A percentile compares a stretch with the other conserved stretches of the same genome.
Conservation (phyloP, 2,797 vertebrate genomes). For the Pteropus rufus region DNA sequence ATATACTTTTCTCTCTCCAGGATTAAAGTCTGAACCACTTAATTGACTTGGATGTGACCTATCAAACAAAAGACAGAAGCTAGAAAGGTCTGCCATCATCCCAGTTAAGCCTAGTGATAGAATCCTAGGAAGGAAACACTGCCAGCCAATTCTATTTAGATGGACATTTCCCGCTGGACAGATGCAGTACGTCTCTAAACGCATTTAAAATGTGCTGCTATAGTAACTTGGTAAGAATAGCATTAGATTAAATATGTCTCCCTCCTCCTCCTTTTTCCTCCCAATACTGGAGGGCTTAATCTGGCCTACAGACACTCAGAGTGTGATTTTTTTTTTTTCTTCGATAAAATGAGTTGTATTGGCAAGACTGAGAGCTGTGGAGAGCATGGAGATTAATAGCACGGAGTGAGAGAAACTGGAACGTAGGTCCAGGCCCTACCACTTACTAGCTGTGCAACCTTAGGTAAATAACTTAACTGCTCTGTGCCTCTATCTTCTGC, state of each 20-base stretch:
- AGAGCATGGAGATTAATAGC: neutral
- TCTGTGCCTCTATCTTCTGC: neutral
- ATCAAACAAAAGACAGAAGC: neutral
- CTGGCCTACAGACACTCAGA: neutral
- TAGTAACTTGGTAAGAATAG: neutral
- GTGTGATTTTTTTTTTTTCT: neutral
- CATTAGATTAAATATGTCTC: neutral
- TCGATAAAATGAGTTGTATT: neutral
- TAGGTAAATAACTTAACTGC: neutral
- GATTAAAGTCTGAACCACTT: neutral
- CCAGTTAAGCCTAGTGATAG: neutral
- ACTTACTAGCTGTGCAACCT: neutral
- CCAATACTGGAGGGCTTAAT: neutral
- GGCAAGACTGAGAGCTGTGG: neutral
- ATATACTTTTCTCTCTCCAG: neutral
- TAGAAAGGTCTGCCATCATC: neutral
- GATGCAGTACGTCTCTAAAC: neutral
- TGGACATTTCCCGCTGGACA: neutral
- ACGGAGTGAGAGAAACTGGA: neutral
- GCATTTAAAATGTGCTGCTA: neutral
- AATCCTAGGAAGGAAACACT: neutral
- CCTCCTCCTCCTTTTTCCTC: neutral
- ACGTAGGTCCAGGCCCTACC: fast-evolving
- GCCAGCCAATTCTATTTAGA: neutral
- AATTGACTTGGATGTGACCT: neutral